Evolutionary conservation across 2,888 invertebrate genomes (phyloP), one percentile per base, ranked within the genome.

Genomic region (Leptinotarsa rubiginosa): DNA sequence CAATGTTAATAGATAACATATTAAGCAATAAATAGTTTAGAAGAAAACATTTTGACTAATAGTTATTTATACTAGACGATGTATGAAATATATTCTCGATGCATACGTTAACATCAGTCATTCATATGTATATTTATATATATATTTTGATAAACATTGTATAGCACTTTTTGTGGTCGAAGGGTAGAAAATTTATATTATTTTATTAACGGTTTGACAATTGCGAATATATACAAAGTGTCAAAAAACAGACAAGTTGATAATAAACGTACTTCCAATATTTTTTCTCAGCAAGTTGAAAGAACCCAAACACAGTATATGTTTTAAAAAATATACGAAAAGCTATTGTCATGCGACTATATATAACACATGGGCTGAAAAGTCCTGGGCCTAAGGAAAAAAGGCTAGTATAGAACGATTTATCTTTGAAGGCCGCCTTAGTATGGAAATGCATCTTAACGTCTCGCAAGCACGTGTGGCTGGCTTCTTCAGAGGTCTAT

Each of bases 121-220:
- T 50, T 16, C 50, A 50, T n/a, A 50, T 50, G 50, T 50, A n/a
- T 50, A 50, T 16, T 50, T 50, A 50, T 15, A 50, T 47, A 13
- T 22, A 10, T 12, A 12, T 56, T 12, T 12, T 56, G 18, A 20
- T 20, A 20, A 12, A 56, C 56, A 10, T 13, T 56, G 4, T 56
- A 56, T 62, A 62, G 41, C 31, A 62, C 41, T 62, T 62, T 56
- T 41, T 62, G 62, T 62, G 62, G 62, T 62, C 62, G 62, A 62
- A 31, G 62, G 16, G 31, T 62, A 41, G 41, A 62, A 41, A 62
- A 62, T 62, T 16, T 41, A n/a, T 16, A 62, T 31, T 62, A 41
- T n/a, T 12, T 31, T 4, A 59, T 22, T 41, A 41, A 62, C 62
- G 16, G 62, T 12, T 62, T 62, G n/a, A 31, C 41, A 41, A 41